Evolutionary conservation across 2,797 vertebrate genomes (phyloP).

Genomic region (Phaenicophaeus curvirostris): DNA sequence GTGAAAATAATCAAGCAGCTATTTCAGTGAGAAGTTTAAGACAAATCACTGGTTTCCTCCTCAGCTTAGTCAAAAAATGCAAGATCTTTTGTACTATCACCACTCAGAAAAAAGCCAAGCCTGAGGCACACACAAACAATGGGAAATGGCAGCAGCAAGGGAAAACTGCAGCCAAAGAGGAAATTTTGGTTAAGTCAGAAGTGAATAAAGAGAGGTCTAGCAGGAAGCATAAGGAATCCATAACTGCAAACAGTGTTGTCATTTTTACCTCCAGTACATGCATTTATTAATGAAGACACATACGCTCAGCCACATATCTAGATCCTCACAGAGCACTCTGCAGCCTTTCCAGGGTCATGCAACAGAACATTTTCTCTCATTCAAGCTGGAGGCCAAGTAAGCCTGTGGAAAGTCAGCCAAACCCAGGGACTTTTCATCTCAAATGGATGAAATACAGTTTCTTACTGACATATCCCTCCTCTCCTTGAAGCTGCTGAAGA

Average conservation of each 20-base stretch:
- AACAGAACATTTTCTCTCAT: not conserved
- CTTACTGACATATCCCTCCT: not conserved
- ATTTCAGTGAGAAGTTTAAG: not conserved
- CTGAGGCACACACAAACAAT: conserved; percentile 1
- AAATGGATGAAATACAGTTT: not conserved
- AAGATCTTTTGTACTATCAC: not conserved
- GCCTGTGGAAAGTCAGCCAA: not conserved
- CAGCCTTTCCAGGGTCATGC: not conserved
- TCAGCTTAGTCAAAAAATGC: not conserved
- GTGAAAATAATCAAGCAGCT: not conserved
- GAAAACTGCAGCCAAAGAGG: not conserved
- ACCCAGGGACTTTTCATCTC: not conserved
- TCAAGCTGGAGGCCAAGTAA: not conserved
- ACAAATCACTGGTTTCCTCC: not conserved
- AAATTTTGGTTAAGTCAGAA: not conserved
- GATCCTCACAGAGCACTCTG: not conserved
- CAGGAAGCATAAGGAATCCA: not conserved
- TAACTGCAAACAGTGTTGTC: not conserved
- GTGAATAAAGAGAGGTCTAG: not conserved
- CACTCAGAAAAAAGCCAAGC: not conserved
- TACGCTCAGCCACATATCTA: not conserved
- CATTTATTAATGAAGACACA: not conserved
- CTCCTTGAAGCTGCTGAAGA: too few relatives aligned
- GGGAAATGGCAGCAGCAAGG: not conserved
- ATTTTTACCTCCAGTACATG: not conserved